These are phyloP conservation scores for Esperia sulphurella DNA, from an alignment of 2,888 invertebrate genomes.

Conservation along the genomic window DNA sequence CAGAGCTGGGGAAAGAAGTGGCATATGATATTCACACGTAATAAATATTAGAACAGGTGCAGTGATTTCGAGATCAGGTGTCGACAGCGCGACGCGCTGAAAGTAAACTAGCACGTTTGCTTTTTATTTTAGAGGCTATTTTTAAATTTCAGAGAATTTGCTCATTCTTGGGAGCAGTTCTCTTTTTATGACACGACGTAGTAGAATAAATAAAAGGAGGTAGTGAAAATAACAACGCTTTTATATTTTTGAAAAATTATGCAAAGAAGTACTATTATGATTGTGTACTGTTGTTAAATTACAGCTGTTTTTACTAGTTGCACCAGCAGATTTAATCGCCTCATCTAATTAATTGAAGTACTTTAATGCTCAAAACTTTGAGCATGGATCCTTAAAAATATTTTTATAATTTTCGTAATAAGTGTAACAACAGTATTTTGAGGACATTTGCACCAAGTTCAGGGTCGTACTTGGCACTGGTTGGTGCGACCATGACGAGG, in stretches of 20 bases:
- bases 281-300: no score
- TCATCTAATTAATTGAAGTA: no score
- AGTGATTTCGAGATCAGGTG: constrained; percentile 72
- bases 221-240: no score
- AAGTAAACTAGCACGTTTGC: constrained; percentile 35
- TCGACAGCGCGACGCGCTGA: constrained; percentile 27
- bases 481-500: constrained; percentile 12
- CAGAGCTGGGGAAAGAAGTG: constrained; percentile 51
- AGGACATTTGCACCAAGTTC: neutral
- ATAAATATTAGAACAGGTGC: constrained; percentile 77
- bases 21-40: constrained; percentile 72
- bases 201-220: neutral
- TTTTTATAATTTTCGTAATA: neutral
- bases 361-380: no score
- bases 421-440: neutral
- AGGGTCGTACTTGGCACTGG: constrained; percentile 6
- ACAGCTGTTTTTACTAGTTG: no score
- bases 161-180: constrained; percentile 6
- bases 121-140: constrained; percentile 40
- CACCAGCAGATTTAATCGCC: no score
- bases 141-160: constrained; percentile 13
- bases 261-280: no score
- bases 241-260: no score
- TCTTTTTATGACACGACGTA: constrained; percentile 4
- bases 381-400: neutral